Evolutionary conservation across 30 jellyfish, hydroid and myxozoan species (phyloP).

Genomic region (Rhopilema esculentum): DNA sequence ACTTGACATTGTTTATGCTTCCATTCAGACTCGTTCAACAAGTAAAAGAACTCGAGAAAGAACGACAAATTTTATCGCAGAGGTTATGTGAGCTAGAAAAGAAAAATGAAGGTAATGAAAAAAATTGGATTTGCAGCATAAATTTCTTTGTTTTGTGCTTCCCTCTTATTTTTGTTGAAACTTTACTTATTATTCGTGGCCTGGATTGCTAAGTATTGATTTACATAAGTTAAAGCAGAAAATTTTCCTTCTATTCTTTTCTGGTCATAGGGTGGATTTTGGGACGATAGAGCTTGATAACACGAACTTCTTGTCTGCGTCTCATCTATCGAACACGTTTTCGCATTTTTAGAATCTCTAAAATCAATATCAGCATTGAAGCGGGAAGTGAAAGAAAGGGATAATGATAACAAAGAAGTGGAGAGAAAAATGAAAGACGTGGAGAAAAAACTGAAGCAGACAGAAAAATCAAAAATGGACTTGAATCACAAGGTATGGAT

Average conservation of each 20-base stretch:
- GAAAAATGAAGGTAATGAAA: slow-evolving; percentile 31
- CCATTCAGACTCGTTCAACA: slow-evolving; percentile 51
- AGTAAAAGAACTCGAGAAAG: slow-evolving; percentile 49
- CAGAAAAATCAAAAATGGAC: slow-evolving; percentile 51
- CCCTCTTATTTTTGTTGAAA: too few relatives aligned
- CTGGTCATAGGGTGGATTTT: too few relatives aligned
- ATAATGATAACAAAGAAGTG: slow-evolving; percentile 5
- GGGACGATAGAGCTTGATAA: too few relatives aligned
- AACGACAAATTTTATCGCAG: slow-evolving; percentile 3
- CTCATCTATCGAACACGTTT: too few relatives aligned
- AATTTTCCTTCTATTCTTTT: too few relatives aligned
- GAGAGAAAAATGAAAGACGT: slow-evolving; percentile 28
- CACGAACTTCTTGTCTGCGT: too few relatives aligned
- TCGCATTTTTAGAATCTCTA: slow-evolving; percentile 17
- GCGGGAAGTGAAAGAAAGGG: slow-evolving; percentile 18
- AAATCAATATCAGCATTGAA: slow-evolving; percentile 21
- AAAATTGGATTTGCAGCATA: too few relatives aligned
- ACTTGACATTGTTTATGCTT: not conserved
- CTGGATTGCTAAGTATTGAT: too few relatives aligned
- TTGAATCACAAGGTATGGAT: slow-evolving; percentile 59
- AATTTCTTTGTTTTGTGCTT: too few relatives aligned
- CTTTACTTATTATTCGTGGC: too few relatives aligned
- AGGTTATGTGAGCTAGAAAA: slow-evolving; percentile 23
- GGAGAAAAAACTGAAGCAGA: slow-evolving; percentile 41
- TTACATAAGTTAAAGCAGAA: too few relatives aligned